Evolutionary conservation across 2,888 invertebrate species (phyloP).

Genomic region (Microctonus hyperodae): DNA sequence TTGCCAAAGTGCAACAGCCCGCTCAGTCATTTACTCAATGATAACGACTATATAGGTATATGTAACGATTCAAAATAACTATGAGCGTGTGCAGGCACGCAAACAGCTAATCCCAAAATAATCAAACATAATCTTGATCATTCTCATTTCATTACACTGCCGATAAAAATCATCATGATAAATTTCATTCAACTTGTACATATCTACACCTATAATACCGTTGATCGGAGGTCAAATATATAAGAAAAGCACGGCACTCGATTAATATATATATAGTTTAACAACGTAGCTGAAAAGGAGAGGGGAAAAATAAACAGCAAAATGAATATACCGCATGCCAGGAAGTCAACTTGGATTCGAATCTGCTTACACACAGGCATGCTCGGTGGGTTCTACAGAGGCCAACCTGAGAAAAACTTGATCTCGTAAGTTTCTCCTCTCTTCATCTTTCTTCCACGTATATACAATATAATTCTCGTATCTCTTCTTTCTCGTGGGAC

Average conservation of each 20-base stretch:
- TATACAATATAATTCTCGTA: not conserved
- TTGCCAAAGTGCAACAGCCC: not conserved
- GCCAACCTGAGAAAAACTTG: constrained; percentile 60
- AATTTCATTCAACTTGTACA: not conserved
- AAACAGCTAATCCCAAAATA: not conserved
- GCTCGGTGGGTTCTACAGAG: constrained; percentile 25
- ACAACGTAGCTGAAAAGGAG: not conserved
- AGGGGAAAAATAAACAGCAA: constrained; percentile 36
- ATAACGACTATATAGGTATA: constrained; percentile 9
- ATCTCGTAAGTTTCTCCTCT: constrained; percentile 48
- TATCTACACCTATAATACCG: not conserved
- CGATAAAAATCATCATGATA: not conserved
- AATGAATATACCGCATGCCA: constrained; percentile 58
- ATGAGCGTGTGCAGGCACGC: constrained; percentile 17
- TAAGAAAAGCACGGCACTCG: constrained; percentile 18
- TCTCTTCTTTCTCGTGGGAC: constrained; percentile 35
- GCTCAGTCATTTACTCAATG: constrained; percentile 11
- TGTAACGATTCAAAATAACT: constrained; percentile 27
- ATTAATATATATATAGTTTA: not conserved
- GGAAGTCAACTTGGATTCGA: constrained; percentile 60
- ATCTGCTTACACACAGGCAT: constrained; percentile 33
- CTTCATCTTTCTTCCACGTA: constrained; percentile 18
- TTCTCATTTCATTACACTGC: not conserved
- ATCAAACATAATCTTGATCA: not conserved
- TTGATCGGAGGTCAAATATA: constrained; percentile 14